A percentile compares a stretch with the other conserved stretches of the same genome.
Conservation (phyloP, 2,888 invertebrate species). For the Cremastinae sp. region DNA sequence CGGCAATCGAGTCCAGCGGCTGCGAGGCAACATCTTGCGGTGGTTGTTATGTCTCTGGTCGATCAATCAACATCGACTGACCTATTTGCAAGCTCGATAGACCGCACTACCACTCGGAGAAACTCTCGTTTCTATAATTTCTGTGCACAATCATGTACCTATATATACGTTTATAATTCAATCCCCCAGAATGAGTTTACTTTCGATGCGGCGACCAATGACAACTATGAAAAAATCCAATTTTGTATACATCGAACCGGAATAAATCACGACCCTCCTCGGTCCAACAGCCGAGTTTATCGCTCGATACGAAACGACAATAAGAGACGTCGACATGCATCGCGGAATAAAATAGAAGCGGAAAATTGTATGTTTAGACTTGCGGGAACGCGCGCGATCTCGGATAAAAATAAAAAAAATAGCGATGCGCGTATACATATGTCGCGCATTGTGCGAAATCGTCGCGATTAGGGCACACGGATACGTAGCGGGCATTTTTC, state of each 20-base stretch:
- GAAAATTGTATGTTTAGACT: too few species aligned
- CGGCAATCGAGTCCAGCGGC: conserved; percentile 37
- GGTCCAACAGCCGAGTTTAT: not conserved
- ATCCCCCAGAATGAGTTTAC: conserved; percentile 46
- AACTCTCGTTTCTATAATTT: conserved; percentile 44
- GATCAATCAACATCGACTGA: conserved; percentile 60
- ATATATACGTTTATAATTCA: conserved; percentile 28
- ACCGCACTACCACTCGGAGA: conserved; percentile 29
- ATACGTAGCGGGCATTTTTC: too few species aligned
- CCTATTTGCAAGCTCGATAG: conserved; percentile 60
- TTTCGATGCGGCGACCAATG: conserved; percentile 2
- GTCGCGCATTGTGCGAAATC: too few species aligned
- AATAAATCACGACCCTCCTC: conserved; percentile 12
- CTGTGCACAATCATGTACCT: not conserved
- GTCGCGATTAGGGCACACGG: too few species aligned
- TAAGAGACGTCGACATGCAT: not conserved
- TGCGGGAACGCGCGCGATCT: too few species aligned
- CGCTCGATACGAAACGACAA: not conserved
- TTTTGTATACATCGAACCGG: conserved; percentile 10
- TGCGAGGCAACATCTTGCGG: conserved; percentile 59
- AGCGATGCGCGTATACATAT: too few species aligned
- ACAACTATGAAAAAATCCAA: conserved; percentile 21
- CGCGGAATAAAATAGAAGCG: too few species aligned
- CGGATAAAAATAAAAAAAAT: too few species aligned
- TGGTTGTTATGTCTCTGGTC: conserved; percentile 52